These are phyloP conservation scores for Fundulus diaphanus DNA, from an alignment of 2,797 vertebrate species.

Conservation along the genomic window DNA sequence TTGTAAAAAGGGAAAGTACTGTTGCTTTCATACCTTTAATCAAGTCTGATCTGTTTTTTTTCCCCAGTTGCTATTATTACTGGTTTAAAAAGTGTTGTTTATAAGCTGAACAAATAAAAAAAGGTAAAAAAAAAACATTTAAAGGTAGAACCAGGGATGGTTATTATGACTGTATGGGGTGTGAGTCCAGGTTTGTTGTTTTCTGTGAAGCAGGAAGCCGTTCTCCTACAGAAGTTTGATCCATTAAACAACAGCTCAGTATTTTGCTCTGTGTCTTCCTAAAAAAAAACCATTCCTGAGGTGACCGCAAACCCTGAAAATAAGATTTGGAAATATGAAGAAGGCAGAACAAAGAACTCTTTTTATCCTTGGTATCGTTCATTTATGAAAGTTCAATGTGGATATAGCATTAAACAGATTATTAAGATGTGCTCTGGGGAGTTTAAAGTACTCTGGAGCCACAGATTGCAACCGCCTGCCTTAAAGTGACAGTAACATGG, in stretches of 20 bases:
- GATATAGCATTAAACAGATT: neutral
- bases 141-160: neutral
- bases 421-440: neutral
- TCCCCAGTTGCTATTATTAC: neutral
- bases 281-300: no score
- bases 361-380: neutral
- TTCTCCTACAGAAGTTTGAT: neutral
- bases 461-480: no score
- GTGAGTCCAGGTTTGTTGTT: neutral
- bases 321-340: neutral
- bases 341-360: neutral
- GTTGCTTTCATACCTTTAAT: neutral
- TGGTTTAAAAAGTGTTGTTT: neutral
- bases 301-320: neutral
- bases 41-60: constrained; percentile 3
- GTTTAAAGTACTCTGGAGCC: no score
- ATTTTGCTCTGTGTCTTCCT: neutral
- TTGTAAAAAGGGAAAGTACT: neutral
- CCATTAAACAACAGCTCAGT: neutral
- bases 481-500: no score
- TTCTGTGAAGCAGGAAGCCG: neutral
- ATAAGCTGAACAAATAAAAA: neutral
- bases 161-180: neutral
- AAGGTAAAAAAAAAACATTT: neutral
- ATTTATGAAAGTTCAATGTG: neutral